A percentile compares a stretch with the other conserved stretches of the same genome.
These are phyloP conservation scores for Caenorhabditis sinica DNA, from an alignment of 2,888 invertebrate species.

Conservation along the genomic window DNA sequence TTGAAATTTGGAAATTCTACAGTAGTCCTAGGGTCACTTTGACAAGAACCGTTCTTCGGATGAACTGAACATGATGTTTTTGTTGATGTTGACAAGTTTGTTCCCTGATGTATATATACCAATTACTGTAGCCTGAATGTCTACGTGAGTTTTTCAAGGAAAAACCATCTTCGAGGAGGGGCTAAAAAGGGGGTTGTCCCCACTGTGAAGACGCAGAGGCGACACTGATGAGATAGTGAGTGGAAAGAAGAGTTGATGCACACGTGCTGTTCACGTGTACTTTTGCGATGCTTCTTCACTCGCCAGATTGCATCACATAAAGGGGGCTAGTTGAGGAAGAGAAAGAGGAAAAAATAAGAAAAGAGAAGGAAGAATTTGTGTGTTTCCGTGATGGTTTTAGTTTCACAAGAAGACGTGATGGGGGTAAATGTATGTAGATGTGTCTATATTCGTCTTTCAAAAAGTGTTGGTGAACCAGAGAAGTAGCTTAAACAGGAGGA, in stretches of 20 bases:
- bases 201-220: conserved; percentile 48
- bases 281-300: conserved; percentile 49
- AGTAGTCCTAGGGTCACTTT: conserved; percentile 1
- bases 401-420: conserved; percentile 28
- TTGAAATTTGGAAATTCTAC: not conserved
- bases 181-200: conserved; percentile 47
- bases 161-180: conserved; percentile 34
- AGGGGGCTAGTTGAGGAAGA: conserved; percentile 20
- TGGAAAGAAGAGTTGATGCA: conserved; percentile 24
- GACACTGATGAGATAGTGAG: conserved; percentile 29
- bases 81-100: not conserved
- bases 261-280: conserved; percentile 51
- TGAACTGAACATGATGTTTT: not conserved
- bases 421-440: not conserved
- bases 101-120: conserved; percentile 31
- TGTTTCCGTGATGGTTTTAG: conserved; percentile 28
- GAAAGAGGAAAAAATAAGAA: not conserved
- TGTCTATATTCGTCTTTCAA: not conserved
- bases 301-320: conserved; percentile 63
- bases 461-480: not conserved
- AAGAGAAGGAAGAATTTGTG: conserved; percentile 13
- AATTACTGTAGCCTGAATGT: conserved; percentile 38
- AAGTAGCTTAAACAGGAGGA: not conserved
- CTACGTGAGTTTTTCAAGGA: conserved; percentile 54
- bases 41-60: not conserved